phyloP scores from a whole-genome alignment of 2,797 vertebrate species.

The Sphenodon punctatus region DNA sequence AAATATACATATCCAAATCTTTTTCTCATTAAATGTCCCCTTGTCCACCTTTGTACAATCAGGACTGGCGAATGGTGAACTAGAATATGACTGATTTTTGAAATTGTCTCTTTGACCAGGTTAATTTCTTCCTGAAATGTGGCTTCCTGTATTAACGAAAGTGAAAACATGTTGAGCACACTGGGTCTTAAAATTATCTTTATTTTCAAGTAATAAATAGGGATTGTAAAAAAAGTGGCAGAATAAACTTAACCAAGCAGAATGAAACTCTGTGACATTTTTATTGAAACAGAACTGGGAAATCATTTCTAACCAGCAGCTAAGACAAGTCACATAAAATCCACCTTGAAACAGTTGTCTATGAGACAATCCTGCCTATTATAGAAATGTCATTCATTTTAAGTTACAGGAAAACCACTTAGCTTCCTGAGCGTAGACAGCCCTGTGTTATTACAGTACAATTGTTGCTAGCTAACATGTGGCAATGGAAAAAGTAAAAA shows the following conservation, averaged over 20 bases:
- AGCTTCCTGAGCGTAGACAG: not conserved
- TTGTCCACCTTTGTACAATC: constrained; percentile 78
- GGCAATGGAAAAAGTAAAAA: not conserved
- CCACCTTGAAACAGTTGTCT: not conserved
- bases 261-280: not conserved
- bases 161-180: not conserved
- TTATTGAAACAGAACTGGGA: not conserved
- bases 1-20: constrained; percentile 64
- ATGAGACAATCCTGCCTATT: not conserved
- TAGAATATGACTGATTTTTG: constrained; percentile 74
- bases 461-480: not conserved
- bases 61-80: constrained; percentile 75
- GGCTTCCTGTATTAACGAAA: constrained; percentile 46
- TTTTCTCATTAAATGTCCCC: constrained; percentile 75
- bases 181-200: not conserved
- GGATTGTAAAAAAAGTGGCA: not conserved
- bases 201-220: not conserved
- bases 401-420: not conserved
- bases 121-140: constrained; percentile 68
- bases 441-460: not conserved
- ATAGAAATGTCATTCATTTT: not conserved
- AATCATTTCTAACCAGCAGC: not conserved
- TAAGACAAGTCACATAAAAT: not conserved
- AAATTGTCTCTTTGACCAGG: constrained; percentile 59
- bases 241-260: not conserved